Evolutionary conservation across 2,113 vertebrate species (phyloP), one percentile per base, ranked within the genome.

Genomic region (Urocitellus parryii): DNA sequence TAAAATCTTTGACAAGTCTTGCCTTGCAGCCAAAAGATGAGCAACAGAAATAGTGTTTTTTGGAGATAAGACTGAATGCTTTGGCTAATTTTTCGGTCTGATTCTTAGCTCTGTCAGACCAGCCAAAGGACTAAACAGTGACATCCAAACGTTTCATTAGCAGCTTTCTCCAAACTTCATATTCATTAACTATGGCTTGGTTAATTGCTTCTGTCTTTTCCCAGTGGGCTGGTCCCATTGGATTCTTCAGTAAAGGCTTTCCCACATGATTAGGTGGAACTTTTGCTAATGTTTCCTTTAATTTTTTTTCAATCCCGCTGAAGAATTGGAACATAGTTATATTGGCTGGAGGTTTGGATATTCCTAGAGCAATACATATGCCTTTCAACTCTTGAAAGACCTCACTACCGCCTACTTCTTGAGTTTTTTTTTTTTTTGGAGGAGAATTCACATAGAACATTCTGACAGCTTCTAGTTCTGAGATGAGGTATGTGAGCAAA

Each of bases 271-370:
- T 99, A 85, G 99, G 98, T 85, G 99, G 99, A 96, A 99, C 99
- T 97, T 99, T 99, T 73, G 99, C 98, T 97, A 99, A 96, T 34
- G 99, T 99, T 98, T 99, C 99, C 97, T 99, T 99, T 96, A 99
- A 98, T 98, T 99, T 99, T 98, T 99, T 99, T 98, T 99, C 99
- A 96, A 99, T 99, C 84, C 99, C 99, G 84, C 99, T 99, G 98
- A 99, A 99, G 98, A 99, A 99, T 98, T 99, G 99, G 98, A 99
- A 99, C 99, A 99, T 99, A 61, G 99, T 99, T 98, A 99, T 99
- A 99, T 99, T 99, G 97, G 99, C 98, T 5, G 99, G 99, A 98
- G 99, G 99, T 97, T 99, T 99, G 97, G 99, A 99, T 99, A 99
- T 99, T 97, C 99, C 99, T 98, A 99, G 99, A 74, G 99, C 98